phyloP scores from a whole-genome alignment of 2,888 invertebrate genomes.

The Meteorus cinctellus region DNA sequence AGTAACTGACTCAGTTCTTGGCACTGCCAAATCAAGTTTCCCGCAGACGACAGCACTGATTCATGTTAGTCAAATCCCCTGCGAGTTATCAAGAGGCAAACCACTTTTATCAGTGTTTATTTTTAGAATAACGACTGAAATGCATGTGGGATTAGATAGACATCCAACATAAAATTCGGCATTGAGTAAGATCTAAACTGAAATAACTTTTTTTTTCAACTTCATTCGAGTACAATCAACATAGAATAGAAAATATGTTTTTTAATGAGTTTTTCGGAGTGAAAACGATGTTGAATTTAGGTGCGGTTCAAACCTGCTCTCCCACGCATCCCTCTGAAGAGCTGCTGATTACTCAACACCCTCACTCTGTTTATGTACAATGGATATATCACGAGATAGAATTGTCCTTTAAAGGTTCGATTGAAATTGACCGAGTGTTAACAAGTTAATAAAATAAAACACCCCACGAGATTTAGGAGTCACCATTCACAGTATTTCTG shows the following conservation, averaged over 20 bases:
- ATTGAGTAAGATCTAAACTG: too few species aligned
- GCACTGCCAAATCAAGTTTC: slow-evolving; percentile 48
- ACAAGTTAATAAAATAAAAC: not conserved
- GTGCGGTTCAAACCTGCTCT: slow-evolving; percentile 64
- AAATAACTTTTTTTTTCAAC: too few species aligned
- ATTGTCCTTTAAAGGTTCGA: slow-evolving; percentile 37
- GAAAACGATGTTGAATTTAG: slow-evolving; percentile 49
- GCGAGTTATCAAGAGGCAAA: slow-evolving; percentile 23
- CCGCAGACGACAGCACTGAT: slow-evolving; percentile 21
- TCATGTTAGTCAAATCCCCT: slow-evolving; percentile 5
- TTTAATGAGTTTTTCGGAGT: not conserved
- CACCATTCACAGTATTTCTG: slow-evolving; percentile 14
- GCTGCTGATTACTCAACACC: slow-evolving; percentile 48
- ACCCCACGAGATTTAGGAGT: not conserved
- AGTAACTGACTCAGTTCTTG: slow-evolving; percentile 62
- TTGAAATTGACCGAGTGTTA: not conserved
- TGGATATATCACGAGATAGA: slow-evolving; percentile 26
- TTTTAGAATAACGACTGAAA: slow-evolving; percentile 2
- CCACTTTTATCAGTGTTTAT: not conserved
- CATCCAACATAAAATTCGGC: too few species aligned
- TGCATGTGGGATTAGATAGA: too few species aligned
- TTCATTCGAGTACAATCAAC: too few species aligned
- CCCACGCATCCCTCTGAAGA: slow-evolving; percentile 58
- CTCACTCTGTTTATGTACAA: slow-evolving; percentile 38
- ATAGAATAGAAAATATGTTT: too few species aligned